Base-by-base conservation (phyloP, 30 jellyfish, hydroid and myxozoan genomes). In the Nemopilema nomurai region DNA sequence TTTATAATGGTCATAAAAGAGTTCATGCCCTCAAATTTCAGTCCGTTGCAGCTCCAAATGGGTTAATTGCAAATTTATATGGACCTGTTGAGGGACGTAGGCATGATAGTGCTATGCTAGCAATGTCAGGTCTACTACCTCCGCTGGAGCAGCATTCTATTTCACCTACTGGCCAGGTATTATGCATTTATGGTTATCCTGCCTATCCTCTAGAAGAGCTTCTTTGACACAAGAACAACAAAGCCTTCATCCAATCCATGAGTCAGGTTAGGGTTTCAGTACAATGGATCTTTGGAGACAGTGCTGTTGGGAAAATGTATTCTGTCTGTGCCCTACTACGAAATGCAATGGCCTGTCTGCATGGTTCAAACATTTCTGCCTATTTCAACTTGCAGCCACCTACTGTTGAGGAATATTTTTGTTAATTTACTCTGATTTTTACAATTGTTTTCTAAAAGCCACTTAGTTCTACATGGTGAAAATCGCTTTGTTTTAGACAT, bases 1-100 rank as follows among this genome's bases (percentile, higher is more conserved):
- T 87, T 27, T 87, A 87, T 80, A 77, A 87, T 52, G 96, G 96
- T 25, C 96, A 87, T 51, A 87, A 78, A 69, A 64, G 96, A 49
- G 96, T 87, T 24, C 87, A 87, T 69, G 96, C 91, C 18, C 70
- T 87, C 26, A 87, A 87, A 21, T 79, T 20, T 80, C 96, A 87
- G 52, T 77, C 87, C 1, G 65, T 77, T 28, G 91, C 49, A 24
- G 81, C 96, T 77, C 88, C 92, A n/a, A 87, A 62, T 87, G 91
- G 91, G 25, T 51, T 77, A 29, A 63, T 87, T 1, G 87, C 91
- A n/a, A 67, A 62, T 31, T 62, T 77, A 7, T 87, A n/a, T 32
- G 88, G 91, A 13, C 96, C 91, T 67, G 57, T 41, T 41, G 57
- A 87, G 85, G 90, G 90, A 16, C 51, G 79, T 67, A 70, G 82